Percentiles rank a stretch among this genome's conserved stretches.
These are phyloP conservation scores for Myzus persicae DNA, from an alignment of 1,140 invertebrate genomes.

Conservation along the genomic window DNA sequence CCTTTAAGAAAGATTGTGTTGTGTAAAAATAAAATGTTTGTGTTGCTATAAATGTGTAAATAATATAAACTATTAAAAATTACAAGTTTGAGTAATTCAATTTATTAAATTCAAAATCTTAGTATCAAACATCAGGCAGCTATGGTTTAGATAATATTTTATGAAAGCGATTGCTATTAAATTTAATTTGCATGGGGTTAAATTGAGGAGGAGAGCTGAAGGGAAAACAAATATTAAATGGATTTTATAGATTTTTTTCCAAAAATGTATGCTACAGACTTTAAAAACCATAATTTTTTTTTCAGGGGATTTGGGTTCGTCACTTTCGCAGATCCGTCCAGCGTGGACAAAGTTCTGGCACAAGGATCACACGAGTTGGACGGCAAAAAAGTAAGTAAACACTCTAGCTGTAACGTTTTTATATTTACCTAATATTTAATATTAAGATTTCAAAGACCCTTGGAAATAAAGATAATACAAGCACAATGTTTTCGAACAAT, in stretches of 20 bases:
- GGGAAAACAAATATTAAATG: too few relatives aligned
- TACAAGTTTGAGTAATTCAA: neutral
- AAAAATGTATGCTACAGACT: neutral
- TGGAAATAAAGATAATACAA: neutral
- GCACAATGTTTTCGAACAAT: neutral
- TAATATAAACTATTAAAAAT: neutral
- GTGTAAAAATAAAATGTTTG: neutral
- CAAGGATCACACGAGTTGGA: constrained; percentile 93
- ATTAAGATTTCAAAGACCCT: neutral
- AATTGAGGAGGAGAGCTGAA: neutral
- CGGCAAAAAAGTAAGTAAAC: constrained; percentile 86
- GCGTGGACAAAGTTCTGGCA: constrained; percentile 93
- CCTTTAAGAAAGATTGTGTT: neutral
- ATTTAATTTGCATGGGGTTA: neutral
- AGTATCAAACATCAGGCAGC: neutral
- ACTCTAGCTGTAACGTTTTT: too few relatives aligned
- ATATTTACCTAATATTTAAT: neutral
- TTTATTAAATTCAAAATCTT: neutral
- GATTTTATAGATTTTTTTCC: neutral
- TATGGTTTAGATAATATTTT: neutral
- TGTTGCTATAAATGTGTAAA: neutral
- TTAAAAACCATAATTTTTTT: constrained; percentile 66
- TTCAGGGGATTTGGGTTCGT: constrained; percentile 97
- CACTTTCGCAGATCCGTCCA: constrained; percentile 91
- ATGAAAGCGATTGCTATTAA: neutral